These are phyloP conservation scores for Characodon lateralis DNA, from an alignment of 2,797 vertebrate genomes.

Conservation along the genomic window DNA sequence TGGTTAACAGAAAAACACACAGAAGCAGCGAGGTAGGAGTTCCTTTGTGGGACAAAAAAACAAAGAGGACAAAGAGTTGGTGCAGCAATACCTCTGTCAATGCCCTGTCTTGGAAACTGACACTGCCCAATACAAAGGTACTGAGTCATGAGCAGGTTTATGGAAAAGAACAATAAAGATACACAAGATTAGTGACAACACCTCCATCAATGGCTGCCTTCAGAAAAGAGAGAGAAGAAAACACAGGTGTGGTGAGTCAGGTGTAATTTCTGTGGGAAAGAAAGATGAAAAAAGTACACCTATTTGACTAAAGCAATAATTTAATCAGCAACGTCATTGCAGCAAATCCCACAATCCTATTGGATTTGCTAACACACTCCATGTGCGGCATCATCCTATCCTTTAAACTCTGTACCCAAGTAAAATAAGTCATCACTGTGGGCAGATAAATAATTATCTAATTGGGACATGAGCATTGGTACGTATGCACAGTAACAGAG, in stretches of 20 bases:
- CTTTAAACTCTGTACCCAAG: constrained; percentile 35
- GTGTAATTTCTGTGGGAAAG: neutral
- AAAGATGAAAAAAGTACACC: neutral
- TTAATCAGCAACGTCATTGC: neutral
- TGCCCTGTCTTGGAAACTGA: too few species aligned
- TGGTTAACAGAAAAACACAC: too few species aligned
- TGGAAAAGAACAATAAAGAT: neutral
- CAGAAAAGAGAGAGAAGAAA: neutral
- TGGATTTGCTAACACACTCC: neutral
- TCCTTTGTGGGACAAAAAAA: too few species aligned
- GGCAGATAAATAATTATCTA: constrained; percentile 43
- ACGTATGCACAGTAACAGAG: neutral
- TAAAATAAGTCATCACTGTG: constrained; percentile 37
- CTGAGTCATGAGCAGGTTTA: too few species aligned
- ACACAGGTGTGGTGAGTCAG: neutral
- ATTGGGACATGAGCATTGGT: constrained; percentile 25
- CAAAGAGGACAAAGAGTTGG: too few species aligned
- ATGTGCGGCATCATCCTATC: constrained; percentile 18
- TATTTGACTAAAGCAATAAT: neutral
- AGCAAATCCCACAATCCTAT: neutral
- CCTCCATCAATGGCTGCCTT: neutral
- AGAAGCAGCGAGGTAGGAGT: too few species aligned
- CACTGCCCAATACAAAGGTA: too few species aligned
- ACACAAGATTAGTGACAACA: neutral
- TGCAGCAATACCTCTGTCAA: too few species aligned